A percentile compares a stretch with the other conserved stretches of the same genome.
Evolutionary conservation across 2,888 invertebrate species (phyloP).

Genomic region (Drosophila mercatorum): DNA sequence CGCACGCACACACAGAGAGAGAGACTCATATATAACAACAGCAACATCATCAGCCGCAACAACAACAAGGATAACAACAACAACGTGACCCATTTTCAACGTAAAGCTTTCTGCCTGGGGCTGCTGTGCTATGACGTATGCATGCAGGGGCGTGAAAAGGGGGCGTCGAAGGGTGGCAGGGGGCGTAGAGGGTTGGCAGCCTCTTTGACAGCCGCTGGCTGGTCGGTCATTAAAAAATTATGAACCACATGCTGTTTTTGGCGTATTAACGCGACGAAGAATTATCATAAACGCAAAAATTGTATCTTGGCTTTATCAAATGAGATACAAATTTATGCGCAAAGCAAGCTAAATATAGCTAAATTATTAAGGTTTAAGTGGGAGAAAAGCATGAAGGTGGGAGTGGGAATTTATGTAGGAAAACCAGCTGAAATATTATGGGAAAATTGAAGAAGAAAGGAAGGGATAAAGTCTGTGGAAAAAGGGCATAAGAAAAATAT

Average conservation of each 20-base stretch:
- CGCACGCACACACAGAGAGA: constrained; percentile 22
- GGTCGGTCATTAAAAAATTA: constrained; percentile 73
- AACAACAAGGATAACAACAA: constrained; percentile 33
- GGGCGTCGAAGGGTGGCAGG: not conserved
- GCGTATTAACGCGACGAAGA: constrained; percentile 29
- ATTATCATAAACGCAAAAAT: constrained; percentile 18
- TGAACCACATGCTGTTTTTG: constrained; percentile 63
- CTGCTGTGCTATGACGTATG: constrained; percentile 69
- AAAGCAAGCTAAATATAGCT: constrained; percentile 2
- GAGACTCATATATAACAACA: constrained; percentile 31
- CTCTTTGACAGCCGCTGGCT: constrained; percentile 37
- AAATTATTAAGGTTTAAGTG: not conserved
- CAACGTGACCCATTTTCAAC: constrained; percentile 70
- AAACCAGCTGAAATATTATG: not conserved
- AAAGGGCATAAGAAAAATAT: not conserved
- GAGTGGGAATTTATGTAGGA: not conserved
- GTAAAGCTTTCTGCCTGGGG: constrained; percentile 78
- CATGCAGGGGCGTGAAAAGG: constrained; percentile 24
- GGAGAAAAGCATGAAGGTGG: not conserved
- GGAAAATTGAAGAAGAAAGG: not conserved
- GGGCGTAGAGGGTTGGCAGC: not conserved
- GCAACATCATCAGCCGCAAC: constrained; percentile 30
- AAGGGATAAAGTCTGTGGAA: not conserved
- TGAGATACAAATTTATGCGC: constrained; percentile 2
- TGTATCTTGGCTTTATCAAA: not conserved